These are phyloP conservation scores for Daubentonia madagascariensis DNA, from an alignment of 2,113 vertebrate species.

Conservation along the genomic window DNA sequence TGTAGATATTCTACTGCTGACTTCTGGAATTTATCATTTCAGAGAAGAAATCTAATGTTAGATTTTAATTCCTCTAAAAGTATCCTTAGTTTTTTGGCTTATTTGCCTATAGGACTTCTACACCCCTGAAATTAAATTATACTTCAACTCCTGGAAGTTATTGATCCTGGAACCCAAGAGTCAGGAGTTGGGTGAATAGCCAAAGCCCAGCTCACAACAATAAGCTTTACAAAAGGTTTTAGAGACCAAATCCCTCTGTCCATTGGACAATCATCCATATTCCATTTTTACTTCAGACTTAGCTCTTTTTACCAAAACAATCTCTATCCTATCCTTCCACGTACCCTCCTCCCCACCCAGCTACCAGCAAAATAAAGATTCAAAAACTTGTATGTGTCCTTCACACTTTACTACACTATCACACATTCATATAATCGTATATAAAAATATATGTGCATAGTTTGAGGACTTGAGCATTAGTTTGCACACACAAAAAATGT, in stretches of 20 bases:
- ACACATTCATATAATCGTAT: not conserved
- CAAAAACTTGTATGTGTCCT: not conserved
- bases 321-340: not conserved
- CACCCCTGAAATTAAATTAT: not conserved
- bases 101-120: not conserved
- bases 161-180: not conserved
- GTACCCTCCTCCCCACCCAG: not conserved
- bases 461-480: not conserved
- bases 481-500: not conserved
- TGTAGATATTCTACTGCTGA: not conserved
- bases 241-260: not conserved
- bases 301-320: not conserved
- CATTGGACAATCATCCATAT: not conserved
- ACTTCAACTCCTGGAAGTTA: not conserved
- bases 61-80: conserved; percentile 19
- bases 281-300: not conserved
- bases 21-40: not conserved
- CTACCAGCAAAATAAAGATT: not conserved
- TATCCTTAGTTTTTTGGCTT: not conserved
- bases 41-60: not conserved
- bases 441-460: not conserved
- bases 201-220: not conserved
- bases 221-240: not conserved
- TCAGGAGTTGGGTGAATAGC: not conserved
- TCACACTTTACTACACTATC: not conserved